These are phyloP conservation scores for Euthynnus affinis DNA, from an alignment of 2,797 vertebrate species.

Conservation along the genomic window DNA sequence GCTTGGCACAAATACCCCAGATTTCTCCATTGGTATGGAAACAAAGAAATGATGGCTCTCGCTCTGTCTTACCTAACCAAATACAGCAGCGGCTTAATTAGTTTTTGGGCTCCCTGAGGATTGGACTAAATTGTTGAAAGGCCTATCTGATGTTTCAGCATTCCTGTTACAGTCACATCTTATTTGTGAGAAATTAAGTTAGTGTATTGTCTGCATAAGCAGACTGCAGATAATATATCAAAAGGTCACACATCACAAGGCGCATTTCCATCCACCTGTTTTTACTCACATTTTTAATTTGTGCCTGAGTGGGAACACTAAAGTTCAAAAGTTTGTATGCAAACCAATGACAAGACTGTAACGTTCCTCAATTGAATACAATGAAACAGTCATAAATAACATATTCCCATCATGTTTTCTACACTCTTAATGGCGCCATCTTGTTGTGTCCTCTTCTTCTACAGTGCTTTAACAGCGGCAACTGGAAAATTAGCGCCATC, in stretches of 20 bases:
- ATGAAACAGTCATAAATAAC: too few relatives aligned
- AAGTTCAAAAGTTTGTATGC: too few relatives aligned
- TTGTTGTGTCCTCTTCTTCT: too few relatives aligned
- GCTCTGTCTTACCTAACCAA: background rate
- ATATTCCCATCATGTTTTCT: too few relatives aligned
- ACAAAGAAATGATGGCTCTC: constrained; percentile 9
- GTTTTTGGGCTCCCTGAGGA: constrained; percentile 12
- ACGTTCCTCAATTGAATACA: too few relatives aligned
- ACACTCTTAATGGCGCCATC: too few relatives aligned
- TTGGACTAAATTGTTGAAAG: background rate
- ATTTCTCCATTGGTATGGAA: constrained; percentile 13
- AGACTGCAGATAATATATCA: background rate
- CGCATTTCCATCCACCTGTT: too few relatives aligned
- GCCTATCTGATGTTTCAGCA: background rate
- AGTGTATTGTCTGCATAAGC: background rate
- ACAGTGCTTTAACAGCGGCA: too few relatives aligned
- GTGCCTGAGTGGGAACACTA: too few relatives aligned
- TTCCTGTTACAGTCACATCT: background rate
- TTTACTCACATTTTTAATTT: too few relatives aligned
- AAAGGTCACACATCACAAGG: background rate
- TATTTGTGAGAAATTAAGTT: constrained; percentile 2
- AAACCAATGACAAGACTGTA: too few relatives aligned
- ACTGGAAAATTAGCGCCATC: too few relatives aligned
- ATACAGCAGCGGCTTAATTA: background rate
- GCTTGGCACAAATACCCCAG: background rate